Conservation (phyloP, 2,888 invertebrate genomes). For the Cheilosia soror region DNA sequence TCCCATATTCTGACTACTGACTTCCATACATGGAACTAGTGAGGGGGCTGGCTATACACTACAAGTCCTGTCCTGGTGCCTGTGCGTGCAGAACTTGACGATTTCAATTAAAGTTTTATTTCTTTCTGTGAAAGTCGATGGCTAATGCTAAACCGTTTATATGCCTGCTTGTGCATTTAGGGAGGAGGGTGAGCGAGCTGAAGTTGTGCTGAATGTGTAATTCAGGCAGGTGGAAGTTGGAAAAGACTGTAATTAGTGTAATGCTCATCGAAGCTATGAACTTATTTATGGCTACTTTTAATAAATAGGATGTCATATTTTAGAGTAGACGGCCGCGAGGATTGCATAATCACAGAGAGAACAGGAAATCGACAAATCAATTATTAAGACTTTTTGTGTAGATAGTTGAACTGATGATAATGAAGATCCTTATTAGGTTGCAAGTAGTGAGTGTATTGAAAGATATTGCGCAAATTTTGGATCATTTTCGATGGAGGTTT, state of each 20-base stretch:
- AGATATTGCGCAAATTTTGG: too few relatives aligned
- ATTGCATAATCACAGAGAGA: background rate
- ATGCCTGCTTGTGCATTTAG: constrained; percentile 8
- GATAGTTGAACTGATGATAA: too few relatives aligned
- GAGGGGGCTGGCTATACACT: constrained; percentile 29
- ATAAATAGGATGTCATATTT: constrained; percentile 35
- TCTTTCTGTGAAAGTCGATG: constrained; percentile 40
- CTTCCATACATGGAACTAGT: constrained; percentile 38
- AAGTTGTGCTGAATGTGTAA: constrained; percentile 48
- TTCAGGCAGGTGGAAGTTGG: constrained; percentile 64
- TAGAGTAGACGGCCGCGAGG: background rate
- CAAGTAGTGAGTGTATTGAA: too few relatives aligned
- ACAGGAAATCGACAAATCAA: background rate
- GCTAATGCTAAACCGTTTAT: background rate
- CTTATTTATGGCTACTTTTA: constrained; percentile 1
- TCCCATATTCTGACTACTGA: constrained; percentile 60
- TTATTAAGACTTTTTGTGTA: background rate
- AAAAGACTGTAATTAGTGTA: constrained; percentile 66
- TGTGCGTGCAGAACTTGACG: constrained; percentile 67
- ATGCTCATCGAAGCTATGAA: constrained; percentile 46
- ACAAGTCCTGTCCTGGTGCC: constrained; percentile 10
- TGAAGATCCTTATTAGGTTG: too few relatives aligned
- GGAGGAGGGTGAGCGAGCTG: constrained; percentile 8
- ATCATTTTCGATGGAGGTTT: too few relatives aligned
- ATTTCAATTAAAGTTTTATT: constrained; percentile 72